Evolutionary conservation across 1,140 invertebrate species (phyloP).

Genomic region (Dufourea novaeangliae): DNA sequence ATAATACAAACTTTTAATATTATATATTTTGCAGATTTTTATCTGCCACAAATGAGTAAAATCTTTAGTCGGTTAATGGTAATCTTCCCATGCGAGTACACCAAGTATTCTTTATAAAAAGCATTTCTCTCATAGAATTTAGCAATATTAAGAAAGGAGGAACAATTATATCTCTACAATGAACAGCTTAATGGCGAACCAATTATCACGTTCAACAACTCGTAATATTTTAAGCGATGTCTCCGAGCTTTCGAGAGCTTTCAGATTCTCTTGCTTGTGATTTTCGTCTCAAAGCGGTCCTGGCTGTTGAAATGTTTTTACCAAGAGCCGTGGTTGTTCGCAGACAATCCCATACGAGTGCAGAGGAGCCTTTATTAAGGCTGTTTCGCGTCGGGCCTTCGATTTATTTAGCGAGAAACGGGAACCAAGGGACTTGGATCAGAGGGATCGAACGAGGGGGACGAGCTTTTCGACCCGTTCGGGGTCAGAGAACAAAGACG

Average conservation of each 20-base stretch:
- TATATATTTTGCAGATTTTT: too few species aligned
- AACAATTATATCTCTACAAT: background rate
- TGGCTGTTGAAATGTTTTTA: background rate
- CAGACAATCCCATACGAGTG: background rate
- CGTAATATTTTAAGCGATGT: background rate
- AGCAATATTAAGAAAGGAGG: background rate
- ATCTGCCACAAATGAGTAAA: too few species aligned
- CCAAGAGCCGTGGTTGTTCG: too few species aligned
- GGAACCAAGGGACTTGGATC: background rate
- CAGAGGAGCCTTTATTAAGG: too few species aligned
- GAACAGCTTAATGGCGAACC: background rate
- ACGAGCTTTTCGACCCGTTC: conserved; percentile 4
- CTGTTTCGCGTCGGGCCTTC: conserved; percentile 16
- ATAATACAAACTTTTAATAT: too few species aligned
- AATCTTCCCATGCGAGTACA: too few species aligned
- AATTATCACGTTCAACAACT: conserved; percentile 1
- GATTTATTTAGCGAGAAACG: conserved; percentile 9
- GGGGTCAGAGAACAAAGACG: conserved; percentile 37
- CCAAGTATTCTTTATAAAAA: too few species aligned
- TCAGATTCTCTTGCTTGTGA: background rate
- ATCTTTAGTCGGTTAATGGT: too few species aligned
- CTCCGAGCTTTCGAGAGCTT: background rate
- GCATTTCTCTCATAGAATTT: too few species aligned
- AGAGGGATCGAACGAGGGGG: conserved; percentile 1
- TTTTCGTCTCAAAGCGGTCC: background rate